Percentiles rank a stretch among this genome's conserved stretches.
These are phyloP conservation scores for Lycophotia porphyrea DNA, from an alignment of 2,888 invertebrate species.

Conservation along the genomic window DNA sequence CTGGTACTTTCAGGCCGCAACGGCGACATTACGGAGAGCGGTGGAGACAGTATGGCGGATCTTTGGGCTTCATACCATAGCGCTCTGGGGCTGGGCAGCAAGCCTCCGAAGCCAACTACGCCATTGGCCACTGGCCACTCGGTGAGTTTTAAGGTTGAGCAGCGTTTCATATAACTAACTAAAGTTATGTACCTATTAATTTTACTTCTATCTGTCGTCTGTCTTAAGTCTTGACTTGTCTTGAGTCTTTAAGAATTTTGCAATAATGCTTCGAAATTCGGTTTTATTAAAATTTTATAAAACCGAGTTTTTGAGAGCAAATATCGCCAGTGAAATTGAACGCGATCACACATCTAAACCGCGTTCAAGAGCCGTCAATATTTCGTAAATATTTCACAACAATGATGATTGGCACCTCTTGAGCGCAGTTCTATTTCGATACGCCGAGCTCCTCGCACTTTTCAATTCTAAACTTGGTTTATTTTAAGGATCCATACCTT, in stretches of 20 bases:
- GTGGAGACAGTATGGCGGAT: constrained; percentile 94
- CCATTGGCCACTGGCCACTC: constrained; percentile 92
- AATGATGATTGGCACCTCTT: not conserved
- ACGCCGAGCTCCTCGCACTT: not conserved
- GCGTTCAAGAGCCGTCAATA: not conserved
- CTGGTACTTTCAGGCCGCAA: constrained; percentile 89
- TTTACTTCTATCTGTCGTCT: not conserved
- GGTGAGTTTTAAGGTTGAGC: constrained; percentile 91
- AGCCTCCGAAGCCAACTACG: constrained; percentile 86
- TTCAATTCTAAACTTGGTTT: not conserved
- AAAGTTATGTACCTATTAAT: not conserved
- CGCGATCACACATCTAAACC: not conserved
- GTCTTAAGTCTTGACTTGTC: not conserved
- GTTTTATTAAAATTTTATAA: too few species aligned
- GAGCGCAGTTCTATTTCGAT: not conserved
- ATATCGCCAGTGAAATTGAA: not conserved
- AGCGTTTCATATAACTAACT: constrained; percentile 79
- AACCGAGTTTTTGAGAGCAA: not conserved
- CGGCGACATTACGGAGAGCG: constrained; percentile 91
- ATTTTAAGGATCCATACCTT: not conserved
- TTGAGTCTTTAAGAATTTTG: not conserved
- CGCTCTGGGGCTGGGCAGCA: constrained; percentile 92
- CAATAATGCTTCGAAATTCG: not conserved
- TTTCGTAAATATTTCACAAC: not conserved
- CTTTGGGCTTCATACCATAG: constrained; percentile 97